Evolutionary conservation across 2,797 vertebrate genomes (phyloP), one percentile per base, ranked within the genome.

Genomic region (Phalloptychus januarius): DNA sequence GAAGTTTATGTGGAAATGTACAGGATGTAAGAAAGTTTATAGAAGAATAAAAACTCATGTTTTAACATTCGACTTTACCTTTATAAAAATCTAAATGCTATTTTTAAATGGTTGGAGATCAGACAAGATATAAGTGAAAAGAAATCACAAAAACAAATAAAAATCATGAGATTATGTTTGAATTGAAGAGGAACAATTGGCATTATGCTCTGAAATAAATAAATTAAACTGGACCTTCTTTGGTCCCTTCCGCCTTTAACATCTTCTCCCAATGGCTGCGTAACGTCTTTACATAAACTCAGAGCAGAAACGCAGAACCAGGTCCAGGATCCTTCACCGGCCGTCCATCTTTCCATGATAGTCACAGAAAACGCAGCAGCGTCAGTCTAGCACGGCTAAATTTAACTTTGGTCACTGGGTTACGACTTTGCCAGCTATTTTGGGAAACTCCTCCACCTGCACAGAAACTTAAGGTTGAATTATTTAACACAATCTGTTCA

Each of bases 361-460:
- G 56, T n/a, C 36, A 25, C 65, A 67, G 65, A 23, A 25, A 67
- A 40, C 65, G 10, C 36, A 42, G 25, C 65, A 6, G 38, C 40
- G 65, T 69, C 65, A n/a, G 23, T 69, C 23, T n/a, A 25, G 67
- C 25, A 70, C 4, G 7, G 67, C 67, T 70, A 70, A 70, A 70
- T n/a, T 44, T 70, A 44, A 70, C 38, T 70, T 42, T 6, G 25
- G 67, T 44, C 67, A 70, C 38, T 42, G 44, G 67, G 67, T 70
- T 42, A 70, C 40, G 25, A 70, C 40, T 70, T 44, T 70, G 67
- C 45, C 67, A 16, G 67, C 40, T 70, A 70, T 44, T 70, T 70
- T n/a, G 5, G n/a, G 40, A 70, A 70, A 28, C 25, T 70, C 12
- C 8, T 70, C 40, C 25, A 45, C 16, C 40, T 70, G 25, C 25